These are phyloP conservation scores for Squalus acanthias DNA, from an alignment of 2,797 vertebrate genomes.

Conservation along the genomic window DNA sequence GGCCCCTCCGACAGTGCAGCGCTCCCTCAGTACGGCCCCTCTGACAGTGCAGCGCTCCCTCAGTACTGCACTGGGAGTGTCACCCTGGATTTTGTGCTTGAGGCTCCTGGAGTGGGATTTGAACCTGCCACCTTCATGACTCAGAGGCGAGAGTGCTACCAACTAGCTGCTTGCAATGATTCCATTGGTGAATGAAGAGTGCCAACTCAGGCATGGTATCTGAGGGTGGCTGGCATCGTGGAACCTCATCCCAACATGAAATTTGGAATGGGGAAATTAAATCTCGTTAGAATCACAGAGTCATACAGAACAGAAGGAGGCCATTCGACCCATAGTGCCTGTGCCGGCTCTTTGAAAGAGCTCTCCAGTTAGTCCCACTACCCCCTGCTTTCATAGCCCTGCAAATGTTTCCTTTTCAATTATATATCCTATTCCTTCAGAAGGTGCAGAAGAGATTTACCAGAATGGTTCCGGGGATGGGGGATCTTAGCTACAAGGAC, in stretches of 20 bases:
- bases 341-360: not conserved
- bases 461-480: too few relatives aligned
- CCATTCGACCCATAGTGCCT: not conserved
- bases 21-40: too few relatives aligned
- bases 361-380: not conserved
- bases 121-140: not conserved
- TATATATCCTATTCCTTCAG: not conserved
- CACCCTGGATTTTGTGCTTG: not conserved
- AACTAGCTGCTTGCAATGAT: not conserved
- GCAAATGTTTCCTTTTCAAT: not conserved
- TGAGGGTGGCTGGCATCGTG: not conserved
- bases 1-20: too few relatives aligned
- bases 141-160: not conserved
- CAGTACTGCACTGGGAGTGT: not conserved
- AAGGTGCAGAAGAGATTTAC: too few relatives aligned
- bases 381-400: not conserved
- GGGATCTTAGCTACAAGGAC: too few relatives aligned
- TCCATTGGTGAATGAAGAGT: not conserved
- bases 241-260: not conserved
- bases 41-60: too few relatives aligned
- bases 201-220: not conserved
- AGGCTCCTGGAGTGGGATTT: not conserved
- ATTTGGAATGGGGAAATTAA: not conserved
- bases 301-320: not conserved
- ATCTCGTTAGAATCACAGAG: not conserved